phyloP scores from a whole-genome alignment of 2,888 invertebrate species.

The Volucella inanis region DNA sequence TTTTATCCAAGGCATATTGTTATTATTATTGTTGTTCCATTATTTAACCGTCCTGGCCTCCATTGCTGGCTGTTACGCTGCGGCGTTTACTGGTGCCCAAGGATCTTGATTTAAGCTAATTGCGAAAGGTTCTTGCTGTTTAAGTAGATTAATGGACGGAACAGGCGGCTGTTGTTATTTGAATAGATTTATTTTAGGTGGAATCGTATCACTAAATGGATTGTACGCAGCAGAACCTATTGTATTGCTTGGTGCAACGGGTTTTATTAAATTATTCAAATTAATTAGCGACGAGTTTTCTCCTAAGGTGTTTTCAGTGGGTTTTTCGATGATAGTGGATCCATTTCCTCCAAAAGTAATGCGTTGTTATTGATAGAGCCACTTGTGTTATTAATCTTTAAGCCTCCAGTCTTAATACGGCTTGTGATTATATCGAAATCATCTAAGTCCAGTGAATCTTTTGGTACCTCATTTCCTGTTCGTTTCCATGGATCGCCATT shows the following conservation, averaged over 20 bases:
- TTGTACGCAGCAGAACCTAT: slow-evolving; percentile 81
- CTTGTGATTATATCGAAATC: slow-evolving; percentile 94
- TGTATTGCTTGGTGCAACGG: slow-evolving; percentile 81
- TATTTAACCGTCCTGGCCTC: no score
- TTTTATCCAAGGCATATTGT: no score
- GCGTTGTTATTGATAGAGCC: slow-evolving; percentile 82
- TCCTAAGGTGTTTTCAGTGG: slow-evolving; percentile 93
- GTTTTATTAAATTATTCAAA: slow-evolving; percentile 96
- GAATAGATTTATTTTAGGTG: slow-evolving; percentile 85
- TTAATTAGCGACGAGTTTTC: slow-evolving; percentile 98
- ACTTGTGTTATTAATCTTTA: slow-evolving; percentile 77
- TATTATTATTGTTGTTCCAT: no score
- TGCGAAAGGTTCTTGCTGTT: slow-evolving; percentile 83
- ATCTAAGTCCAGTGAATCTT: slow-evolving; percentile 87
- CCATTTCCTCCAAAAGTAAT: slow-evolving; percentile 82
- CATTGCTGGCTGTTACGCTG: slow-evolving; percentile 81
- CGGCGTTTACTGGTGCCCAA: slow-evolving; percentile 82
- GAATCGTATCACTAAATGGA: slow-evolving; percentile 83
- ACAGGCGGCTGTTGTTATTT: slow-evolving; percentile 84
- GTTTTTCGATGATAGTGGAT: slow-evolving; percentile 80
- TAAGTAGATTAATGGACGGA: slow-evolving; percentile 84
- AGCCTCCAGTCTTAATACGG: slow-evolving; percentile 85
- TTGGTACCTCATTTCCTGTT: slow-evolving; percentile 79
- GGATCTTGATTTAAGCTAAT: slow-evolving; percentile 83
- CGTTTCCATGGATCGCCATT: slow-evolving; percentile 86